Percentiles rank a stretch among this genome's conserved stretches.
Evolutionary conservation across 2,797 vertebrate genomes (phyloP).

Genomic region (Phoebastria nigripes): DNA sequence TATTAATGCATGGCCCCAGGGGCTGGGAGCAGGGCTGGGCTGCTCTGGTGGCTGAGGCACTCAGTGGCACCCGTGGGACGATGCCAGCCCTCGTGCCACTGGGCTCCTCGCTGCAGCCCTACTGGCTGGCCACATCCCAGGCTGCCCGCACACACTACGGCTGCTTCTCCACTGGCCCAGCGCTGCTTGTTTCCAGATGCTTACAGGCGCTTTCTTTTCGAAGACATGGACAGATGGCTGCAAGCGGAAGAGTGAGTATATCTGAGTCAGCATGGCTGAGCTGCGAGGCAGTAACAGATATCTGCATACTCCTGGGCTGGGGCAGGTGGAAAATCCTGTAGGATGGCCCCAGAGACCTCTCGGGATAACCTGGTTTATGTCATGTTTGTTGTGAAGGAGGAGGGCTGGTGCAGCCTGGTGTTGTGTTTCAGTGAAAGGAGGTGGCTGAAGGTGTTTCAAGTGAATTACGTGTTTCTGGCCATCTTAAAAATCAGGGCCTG

Average conservation of each 20-base stretch:
- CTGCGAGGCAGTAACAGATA: background rate
- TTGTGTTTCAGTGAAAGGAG: background rate
- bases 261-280: background rate
- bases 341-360: background rate
- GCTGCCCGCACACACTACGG: fast-evolving
- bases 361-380: background rate
- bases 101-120: background rate
- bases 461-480: background rate
- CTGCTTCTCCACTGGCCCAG: background rate
- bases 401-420: background rate
- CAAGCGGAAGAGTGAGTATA: background rate
- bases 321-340: slow-evolving; percentile 1
- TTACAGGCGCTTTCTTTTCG: background rate
- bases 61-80: fast-evolving
- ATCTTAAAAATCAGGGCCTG: background rate
- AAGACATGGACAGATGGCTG: slow-evolving; percentile 25
- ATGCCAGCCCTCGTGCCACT: background rate
- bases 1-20: background rate
- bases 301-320: background rate
- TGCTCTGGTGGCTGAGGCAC: background rate
- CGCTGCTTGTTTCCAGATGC: background rate
- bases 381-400: background rate
- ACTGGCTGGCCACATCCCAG: background rate
- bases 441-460: background rate
- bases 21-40: background rate